These are phyloP conservation scores for Mythimna ferrago DNA, from an alignment of 2,888 invertebrate genomes.

Conservation along the genomic window DNA sequence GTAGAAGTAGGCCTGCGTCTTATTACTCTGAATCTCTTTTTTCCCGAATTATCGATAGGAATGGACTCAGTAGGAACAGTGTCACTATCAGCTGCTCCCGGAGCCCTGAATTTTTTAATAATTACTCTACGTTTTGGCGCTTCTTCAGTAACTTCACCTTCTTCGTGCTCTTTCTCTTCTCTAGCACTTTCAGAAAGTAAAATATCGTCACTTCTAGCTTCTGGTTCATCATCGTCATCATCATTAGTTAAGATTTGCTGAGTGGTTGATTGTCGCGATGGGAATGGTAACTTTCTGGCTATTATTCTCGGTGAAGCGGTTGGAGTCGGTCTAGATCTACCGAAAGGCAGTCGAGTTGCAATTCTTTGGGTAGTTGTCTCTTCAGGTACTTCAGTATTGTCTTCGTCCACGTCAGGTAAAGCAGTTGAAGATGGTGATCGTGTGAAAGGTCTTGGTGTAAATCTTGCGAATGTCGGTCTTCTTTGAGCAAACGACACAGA, in stretches of 20 bases:
- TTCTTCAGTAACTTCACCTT: constrained; percentile 67
- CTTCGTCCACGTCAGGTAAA: constrained; percentile 55
- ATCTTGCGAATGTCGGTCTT: constrained; percentile 82
- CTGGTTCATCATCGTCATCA: constrained; percentile 78
- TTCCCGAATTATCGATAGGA: constrained; percentile 79
- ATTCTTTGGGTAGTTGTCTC: constrained; percentile 70
- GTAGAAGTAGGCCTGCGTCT: constrained; percentile 80
- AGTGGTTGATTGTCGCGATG: constrained; percentile 76
- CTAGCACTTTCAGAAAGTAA: constrained; percentile 88
- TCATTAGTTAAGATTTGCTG: constrained; percentile 69
- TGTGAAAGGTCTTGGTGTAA: constrained; percentile 85
- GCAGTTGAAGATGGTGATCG: constrained; percentile 66
- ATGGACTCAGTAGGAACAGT: constrained; percentile 74
- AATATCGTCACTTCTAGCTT: constrained; percentile 83
- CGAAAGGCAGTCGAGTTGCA: constrained; percentile 77
- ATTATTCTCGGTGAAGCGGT: constrained; percentile 68
- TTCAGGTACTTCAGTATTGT: constrained; percentile 58
- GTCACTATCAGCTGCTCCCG: constrained; percentile 64
- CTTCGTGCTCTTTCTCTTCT: constrained; percentile 86
- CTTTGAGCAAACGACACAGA: constrained; percentile 68
- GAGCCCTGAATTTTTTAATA: constrained; percentile 76
- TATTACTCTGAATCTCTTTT: constrained; percentile 81
- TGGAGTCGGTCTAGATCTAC: constrained; percentile 72
- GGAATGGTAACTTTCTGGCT: constrained; percentile 80
- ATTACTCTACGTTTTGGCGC: constrained; percentile 75